Percentiles rank a stretch among this genome's conserved stretches.
These are phyloP conservation scores for Aphrocallistes beatrix DNA, from an alignment of 37 sponge, comb jelly and placozoan species.

Conservation along the genomic window DNA sequence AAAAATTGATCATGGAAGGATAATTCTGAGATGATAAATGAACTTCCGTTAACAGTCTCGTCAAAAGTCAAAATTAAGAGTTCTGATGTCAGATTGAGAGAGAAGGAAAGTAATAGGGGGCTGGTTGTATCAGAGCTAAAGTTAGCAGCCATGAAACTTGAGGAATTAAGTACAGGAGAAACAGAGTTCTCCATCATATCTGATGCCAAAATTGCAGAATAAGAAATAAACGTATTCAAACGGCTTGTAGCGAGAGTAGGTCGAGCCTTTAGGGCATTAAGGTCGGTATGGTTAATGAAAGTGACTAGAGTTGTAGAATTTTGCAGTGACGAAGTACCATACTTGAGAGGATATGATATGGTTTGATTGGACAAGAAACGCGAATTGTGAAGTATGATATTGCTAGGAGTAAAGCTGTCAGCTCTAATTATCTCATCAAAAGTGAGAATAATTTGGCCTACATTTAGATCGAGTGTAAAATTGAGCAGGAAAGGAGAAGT, in stretches of 20 bases:
- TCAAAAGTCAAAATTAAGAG: slow-evolving; percentile 47
- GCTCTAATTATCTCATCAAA: slow-evolving; percentile 74
- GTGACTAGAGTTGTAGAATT: slow-evolving; percentile 34
- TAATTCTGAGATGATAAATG: slow-evolving; percentile 42
- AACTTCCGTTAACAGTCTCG: slow-evolving; percentile 65
- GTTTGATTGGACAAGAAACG: neutral
- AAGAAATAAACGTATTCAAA: slow-evolving; percentile 45
- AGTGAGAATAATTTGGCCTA: slow-evolving; percentile 34
- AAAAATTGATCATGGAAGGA: slow-evolving; percentile 25
- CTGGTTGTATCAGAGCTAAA: slow-evolving; percentile 29
- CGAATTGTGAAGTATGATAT: slow-evolving; percentile 37
- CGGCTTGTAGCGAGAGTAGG: slow-evolving; percentile 32
- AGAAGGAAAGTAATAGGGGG: slow-evolving; percentile 49
- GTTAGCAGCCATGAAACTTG: neutral
- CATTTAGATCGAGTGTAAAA: slow-evolving; percentile 51
- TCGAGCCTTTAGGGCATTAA: slow-evolving; percentile 50
- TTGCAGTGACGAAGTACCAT: slow-evolving; percentile 30
- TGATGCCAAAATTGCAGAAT: slow-evolving; percentile 24
- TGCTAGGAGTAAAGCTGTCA: slow-evolving; percentile 32
- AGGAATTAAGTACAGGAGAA: slow-evolving; percentile 15
- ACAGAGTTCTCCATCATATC: slow-evolving; percentile 67
- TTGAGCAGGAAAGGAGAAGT: slow-evolving; percentile 44
- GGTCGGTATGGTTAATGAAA: slow-evolving; percentile 34
- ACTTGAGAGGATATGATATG: slow-evolving; percentile 34
- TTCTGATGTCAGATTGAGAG: slow-evolving; percentile 54